Base-by-base conservation (phyloP, 2,113 vertebrate genomes). In the Notarius lentiginosus region DNA sequence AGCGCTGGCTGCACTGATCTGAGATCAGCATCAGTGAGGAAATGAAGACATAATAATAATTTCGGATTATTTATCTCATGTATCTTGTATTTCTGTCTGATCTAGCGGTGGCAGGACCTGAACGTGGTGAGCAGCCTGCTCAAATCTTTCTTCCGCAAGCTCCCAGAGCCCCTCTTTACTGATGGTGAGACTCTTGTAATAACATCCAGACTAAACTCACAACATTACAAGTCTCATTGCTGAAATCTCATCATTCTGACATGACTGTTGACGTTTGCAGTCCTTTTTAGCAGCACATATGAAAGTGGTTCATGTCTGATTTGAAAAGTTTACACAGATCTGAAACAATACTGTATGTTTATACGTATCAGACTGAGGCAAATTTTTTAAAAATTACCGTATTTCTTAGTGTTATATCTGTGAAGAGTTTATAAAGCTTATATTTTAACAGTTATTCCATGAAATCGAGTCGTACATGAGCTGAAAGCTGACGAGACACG, bases 101-200 rank as follows among this genome's bases (percentile, higher is more conserved):
- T 81, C n/a, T 91, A 98, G 98, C 96, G 96, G 86, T 99, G 98
- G 98, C 98, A 99, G 92, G 98, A 99, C 89, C 95, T 99, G 90
- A 99, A 99, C 0, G 98, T 99, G 30, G 97, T 99, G 90, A 99
- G 98, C 95, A 99, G 98, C 87, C 95, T 99, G 85, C 93, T 99
- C 83, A 99, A 99, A 89, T 99, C 97, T 77, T 99, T 99, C 95
- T 99, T 99, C 94, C 95, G 98, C 81, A 99, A 99, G 90, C 96
- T 99, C 2, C 98, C 97, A 0, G 98, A 99, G 92, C 98, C 98
- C 0, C 97, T 99, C 22, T 99, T 99, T 93, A 99, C 98, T 0
- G 97, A 99, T 0, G 97, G 98, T 99, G 93, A 96, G 97, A 20
- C 76, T 56, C n/a, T 22, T 75, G 7, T 10, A 65, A 65, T 53